Evolutionary conservation across 2,797 vertebrate species (phyloP).

Genomic region (Scleropages formosus): DNA sequence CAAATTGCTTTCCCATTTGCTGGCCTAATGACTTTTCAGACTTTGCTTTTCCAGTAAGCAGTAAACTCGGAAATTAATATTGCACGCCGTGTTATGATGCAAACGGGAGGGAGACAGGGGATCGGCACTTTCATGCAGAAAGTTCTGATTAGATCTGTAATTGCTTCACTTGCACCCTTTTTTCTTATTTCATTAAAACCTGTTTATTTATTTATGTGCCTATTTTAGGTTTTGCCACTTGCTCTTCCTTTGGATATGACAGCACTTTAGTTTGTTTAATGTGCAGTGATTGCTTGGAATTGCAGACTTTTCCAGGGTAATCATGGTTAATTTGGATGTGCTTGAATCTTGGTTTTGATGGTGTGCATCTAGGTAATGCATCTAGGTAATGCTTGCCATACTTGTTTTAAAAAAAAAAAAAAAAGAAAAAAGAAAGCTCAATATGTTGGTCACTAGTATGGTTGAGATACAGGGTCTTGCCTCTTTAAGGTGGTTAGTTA

Average conservation of each 20-base stretch:
- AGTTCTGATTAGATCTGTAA: slow-evolving; percentile 76
- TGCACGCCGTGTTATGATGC: slow-evolving; percentile 78
- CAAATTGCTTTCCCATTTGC: slow-evolving; percentile 81
- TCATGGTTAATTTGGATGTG: background rate
- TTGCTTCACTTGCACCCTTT: slow-evolving; percentile 65
- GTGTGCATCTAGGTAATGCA: background rate
- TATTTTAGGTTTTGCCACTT: slow-evolving; percentile 54
- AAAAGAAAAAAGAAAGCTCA: too few relatives aligned
- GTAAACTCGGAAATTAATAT: slow-evolving; percentile 82
- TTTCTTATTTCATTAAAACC: slow-evolving; percentile 46
- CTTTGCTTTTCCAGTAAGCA: slow-evolving; percentile 79
- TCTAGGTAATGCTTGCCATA: too few relatives aligned
- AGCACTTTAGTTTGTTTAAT: slow-evolving; percentile 40
- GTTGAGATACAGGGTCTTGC: background rate
- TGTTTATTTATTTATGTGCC: slow-evolving; percentile 57
- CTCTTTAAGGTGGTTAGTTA: background rate
- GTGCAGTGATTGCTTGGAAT: slow-evolving; percentile 38
- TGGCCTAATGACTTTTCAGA: slow-evolving; percentile 79
- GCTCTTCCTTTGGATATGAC: slow-evolving; percentile 44
- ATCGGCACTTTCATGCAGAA: slow-evolving; percentile 69
- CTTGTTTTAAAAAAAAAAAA: too few relatives aligned
- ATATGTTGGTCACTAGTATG: background rate
- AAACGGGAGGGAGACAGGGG: slow-evolving; percentile 71
- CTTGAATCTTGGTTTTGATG: background rate
- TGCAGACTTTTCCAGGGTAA: slow-evolving; percentile 50